phyloP scores from a whole-genome alignment of 1,140 invertebrate species.

The Araneus ventricosus region DNA sequence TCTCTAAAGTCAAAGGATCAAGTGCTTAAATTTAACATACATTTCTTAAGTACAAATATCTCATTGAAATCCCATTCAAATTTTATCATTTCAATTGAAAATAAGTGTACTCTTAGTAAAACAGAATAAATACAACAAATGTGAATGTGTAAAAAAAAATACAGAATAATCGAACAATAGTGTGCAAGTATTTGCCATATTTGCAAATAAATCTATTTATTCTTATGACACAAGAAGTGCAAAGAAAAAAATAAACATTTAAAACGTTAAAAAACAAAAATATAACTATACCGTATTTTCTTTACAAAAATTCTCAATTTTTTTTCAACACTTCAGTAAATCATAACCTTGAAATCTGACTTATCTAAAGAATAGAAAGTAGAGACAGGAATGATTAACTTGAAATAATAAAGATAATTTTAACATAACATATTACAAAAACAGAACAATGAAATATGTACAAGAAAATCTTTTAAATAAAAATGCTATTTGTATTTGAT shows the following conservation, averaged over 20 bases:
- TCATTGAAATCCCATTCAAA: too few species aligned
- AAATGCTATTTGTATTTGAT: too few species aligned
- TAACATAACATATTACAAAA: background rate
- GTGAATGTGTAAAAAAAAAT: too few species aligned
- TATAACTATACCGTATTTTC: conserved; percentile 13
- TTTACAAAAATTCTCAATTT: background rate
- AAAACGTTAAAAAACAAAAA: background rate
- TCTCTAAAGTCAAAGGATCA: too few species aligned
- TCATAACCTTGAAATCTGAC: background rate
- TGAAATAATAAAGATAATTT: background rate
- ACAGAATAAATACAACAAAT: too few species aligned
- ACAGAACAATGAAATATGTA: background rate
- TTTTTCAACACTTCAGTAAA: conserved; percentile 33
- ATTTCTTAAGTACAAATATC: too few species aligned
- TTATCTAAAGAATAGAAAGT: background rate
- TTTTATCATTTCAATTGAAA: too few species aligned
- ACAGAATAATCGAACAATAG: too few species aligned
- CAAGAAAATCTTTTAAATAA: background rate
- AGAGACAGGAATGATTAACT: background rate
- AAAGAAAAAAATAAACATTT: background rate
- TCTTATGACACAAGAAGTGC: background rate
- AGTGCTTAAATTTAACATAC: too few species aligned
- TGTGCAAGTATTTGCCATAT: too few species aligned
- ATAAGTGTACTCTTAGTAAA: too few species aligned
- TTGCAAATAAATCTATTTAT: too few species aligned